Percentiles rank a stretch among this genome's conserved stretches.
Conservation (phyloP, 2,797 vertebrate genomes). For the Pseudopleuronectes americanus region DNA sequence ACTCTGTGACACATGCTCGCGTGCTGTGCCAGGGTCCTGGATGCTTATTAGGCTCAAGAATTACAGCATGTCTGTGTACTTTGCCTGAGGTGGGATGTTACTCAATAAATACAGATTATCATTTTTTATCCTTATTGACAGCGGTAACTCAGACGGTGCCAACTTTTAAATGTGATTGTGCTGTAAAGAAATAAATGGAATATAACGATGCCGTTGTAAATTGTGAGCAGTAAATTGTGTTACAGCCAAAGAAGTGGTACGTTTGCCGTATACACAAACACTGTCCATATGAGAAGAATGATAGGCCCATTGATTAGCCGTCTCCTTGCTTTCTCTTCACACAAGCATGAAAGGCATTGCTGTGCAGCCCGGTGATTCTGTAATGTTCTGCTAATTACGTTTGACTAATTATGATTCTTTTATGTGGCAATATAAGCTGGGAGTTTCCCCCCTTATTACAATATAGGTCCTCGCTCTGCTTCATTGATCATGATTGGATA, state of each 20-base stretch:
- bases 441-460: conserved; percentile 74
- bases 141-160: conserved; percentile 10
- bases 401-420: conserved; percentile 84
- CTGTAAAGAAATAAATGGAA: conserved; percentile 28
- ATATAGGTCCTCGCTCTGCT: conserved; percentile 71
- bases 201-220: conserved; percentile 5
- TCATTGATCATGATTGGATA: conserved; percentile 79
- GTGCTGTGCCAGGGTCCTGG: conserved; percentile 24
- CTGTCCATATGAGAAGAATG: conserved; percentile 33
- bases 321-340: conserved; percentile 75
- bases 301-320: conserved; percentile 60
- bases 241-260: conserved; percentile 19
- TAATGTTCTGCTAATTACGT: conserved; percentile 86
- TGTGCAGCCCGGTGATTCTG: conserved; percentile 75
- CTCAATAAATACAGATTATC: conserved; percentile 37
- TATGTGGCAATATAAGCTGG: conserved; percentile 77
- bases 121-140: conserved; percentile 48
- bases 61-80: conserved; percentile 37
- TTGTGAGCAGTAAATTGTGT: conserved; percentile 3
- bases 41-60: conserved; percentile 56
- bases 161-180: conserved; percentile 42
- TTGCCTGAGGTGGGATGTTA: conserved; percentile 41
- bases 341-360: conserved; percentile 82
- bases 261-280: conserved; percentile 33
- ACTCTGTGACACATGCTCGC: conserved; percentile 62